phyloP scores from a whole-genome alignment of 2,113 vertebrate species.

The Amphiprion ocellaris region DNA sequence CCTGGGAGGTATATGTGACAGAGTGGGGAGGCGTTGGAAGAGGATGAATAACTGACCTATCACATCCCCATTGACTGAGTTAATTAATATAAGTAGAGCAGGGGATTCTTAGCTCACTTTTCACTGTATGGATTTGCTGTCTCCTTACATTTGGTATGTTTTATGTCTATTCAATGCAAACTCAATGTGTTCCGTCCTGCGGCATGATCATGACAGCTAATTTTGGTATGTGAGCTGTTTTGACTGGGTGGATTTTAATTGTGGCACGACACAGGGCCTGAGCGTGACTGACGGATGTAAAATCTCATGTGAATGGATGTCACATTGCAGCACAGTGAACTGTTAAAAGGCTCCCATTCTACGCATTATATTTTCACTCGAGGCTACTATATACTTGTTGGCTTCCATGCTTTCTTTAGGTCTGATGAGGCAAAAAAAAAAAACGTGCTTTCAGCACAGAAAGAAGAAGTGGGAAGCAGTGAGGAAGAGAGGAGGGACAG shows the following conservation, averaged over 20 bases:
- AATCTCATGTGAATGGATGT: constrained; percentile 69
- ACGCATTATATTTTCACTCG: constrained; percentile 9
- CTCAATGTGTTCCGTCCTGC: constrained; percentile 79
- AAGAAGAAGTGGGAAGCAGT: constrained; percentile 30
- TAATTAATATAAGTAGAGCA: constrained; percentile 86
- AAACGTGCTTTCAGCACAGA: not conserved
- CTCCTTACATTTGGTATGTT: constrained; percentile 81
- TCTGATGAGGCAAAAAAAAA: not conserved
- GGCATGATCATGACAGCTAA: constrained; percentile 79
- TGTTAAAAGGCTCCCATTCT: constrained; percentile 52
- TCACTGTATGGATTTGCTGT: constrained; percentile 84
- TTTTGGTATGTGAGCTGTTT: constrained; percentile 72
- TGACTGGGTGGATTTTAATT: constrained; percentile 80
- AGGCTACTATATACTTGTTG: not conserved
- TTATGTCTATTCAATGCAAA: constrained; percentile 85
- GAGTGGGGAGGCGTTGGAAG: constrained; percentile 72
- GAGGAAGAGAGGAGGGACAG: constrained; percentile 24
- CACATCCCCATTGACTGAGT: constrained; percentile 84
- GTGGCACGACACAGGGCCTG: constrained; percentile 63
- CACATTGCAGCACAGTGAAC: constrained; percentile 53
- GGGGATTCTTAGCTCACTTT: constrained; percentile 83
- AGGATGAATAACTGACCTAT: constrained; percentile 84
- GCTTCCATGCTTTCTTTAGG: constrained; percentile 2
- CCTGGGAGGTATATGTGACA: constrained; percentile 79
- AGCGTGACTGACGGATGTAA: constrained; percentile 68